Evolutionary conservation across 2,797 vertebrate genomes (phyloP).

Genomic region (Todus mexicanus): DNA sequence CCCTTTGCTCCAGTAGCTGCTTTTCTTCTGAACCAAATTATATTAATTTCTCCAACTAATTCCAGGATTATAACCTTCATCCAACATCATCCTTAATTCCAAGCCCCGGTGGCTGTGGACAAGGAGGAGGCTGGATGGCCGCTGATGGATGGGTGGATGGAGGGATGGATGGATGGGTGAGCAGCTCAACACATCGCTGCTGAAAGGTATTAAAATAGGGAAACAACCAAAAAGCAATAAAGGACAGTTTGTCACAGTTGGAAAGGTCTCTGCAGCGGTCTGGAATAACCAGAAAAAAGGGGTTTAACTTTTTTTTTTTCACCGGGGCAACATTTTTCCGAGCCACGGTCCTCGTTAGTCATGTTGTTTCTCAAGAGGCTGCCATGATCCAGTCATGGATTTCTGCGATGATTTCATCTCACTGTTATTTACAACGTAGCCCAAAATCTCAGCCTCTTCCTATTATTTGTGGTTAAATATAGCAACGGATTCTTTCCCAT

Average conservation of each 20-base stretch:
- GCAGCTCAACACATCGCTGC: background rate
- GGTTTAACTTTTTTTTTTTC: background rate
- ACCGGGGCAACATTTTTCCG: background rate
- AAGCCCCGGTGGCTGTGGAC: background rate
- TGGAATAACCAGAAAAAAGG: background rate
- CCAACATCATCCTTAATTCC: background rate
- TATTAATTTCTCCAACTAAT: fast-evolving
- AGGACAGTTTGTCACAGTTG: background rate
- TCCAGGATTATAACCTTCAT: background rate
- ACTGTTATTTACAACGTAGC: constrained; percentile 72
- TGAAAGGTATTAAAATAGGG: background rate
- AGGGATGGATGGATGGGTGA: background rate
- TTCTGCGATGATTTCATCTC: constrained; percentile 68
- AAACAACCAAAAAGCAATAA: background rate
- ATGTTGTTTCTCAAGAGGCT: constrained; percentile 30
- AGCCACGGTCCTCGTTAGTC: constrained; percentile 27
- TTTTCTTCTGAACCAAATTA: background rate
- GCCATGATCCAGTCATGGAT: constrained; percentile 44
- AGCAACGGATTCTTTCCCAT: constrained; percentile 79
- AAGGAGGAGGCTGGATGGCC: background rate
- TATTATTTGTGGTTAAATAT: constrained; percentile 79
- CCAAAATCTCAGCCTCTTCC: constrained; percentile 52
- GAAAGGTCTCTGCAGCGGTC: background rate
- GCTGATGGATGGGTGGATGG: background rate
- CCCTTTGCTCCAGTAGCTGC: background rate